Conservation (phyloP, 2,888 invertebrate species). For the Drosophila kambysellisi region DNA sequence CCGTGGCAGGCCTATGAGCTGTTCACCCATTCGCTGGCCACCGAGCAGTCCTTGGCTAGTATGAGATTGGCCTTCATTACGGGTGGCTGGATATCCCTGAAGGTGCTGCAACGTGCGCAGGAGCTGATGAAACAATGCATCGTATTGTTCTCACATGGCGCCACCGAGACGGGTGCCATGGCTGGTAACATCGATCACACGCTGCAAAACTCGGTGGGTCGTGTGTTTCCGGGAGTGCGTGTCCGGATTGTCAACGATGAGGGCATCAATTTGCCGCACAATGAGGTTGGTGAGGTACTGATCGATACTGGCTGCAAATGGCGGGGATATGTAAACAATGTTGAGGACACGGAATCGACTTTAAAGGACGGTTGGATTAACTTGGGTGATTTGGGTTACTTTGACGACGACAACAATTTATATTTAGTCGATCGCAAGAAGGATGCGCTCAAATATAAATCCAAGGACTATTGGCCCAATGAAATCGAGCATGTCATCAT, state of each 20-base stretch:
- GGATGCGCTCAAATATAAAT: conserved; percentile 78
- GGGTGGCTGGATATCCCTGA: conserved; percentile 57
- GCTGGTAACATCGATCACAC: conserved; percentile 40
- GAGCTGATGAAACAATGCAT: conserved; percentile 37
- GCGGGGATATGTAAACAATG: conserved; percentile 77
- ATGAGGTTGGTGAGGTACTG: conserved; percentile 76
- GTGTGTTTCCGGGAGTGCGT: conserved; percentile 50
- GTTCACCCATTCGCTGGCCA: conserved; percentile 49
- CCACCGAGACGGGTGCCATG: conserved; percentile 60
- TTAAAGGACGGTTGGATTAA: conserved; percentile 76
- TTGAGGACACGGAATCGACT: conserved; percentile 51
- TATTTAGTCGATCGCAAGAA: conserved; percentile 80
- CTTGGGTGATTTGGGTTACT: conserved; percentile 83
- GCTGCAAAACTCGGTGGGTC: conserved; percentile 65
- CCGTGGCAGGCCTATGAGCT: conserved; percentile 60
- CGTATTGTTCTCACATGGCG: conserved; percentile 52
- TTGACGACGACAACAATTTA: conserved; percentile 76
- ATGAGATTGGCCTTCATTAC: conserved; percentile 36
- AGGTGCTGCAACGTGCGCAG: conserved; percentile 37
- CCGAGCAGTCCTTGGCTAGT: conserved; percentile 26
- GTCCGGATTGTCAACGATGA: conserved; percentile 71
- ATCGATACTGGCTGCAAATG: conserved; percentile 55
- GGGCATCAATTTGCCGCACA: conserved; percentile 59
- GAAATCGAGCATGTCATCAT: conserved; percentile 77
- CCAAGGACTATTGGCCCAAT: conserved; percentile 71